Base-by-base conservation (phyloP, 1,140 invertebrate genomes). In the Nautilus pompilius region DNA sequence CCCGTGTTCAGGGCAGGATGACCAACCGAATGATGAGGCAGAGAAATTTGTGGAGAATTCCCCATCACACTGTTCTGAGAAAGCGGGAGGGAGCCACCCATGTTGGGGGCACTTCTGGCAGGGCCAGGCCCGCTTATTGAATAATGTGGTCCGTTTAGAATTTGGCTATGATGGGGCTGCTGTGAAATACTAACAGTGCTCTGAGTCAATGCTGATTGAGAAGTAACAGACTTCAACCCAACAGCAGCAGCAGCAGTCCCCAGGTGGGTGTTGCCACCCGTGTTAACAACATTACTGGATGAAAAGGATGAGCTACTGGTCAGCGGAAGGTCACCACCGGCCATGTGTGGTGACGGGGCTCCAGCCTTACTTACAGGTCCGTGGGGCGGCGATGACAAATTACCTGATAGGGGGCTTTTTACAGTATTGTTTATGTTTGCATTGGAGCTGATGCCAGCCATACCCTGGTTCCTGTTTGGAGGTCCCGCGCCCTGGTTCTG, bases 381-480 rank as follows among this genome's bases (percentile, higher is more conserved):
- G 60, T 68, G 72, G 46, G 70, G 69, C 45, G 72, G 72, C n/a
- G 74, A 73, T 58, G 73, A 68, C 36, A 72, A 66, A 65, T 56
- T 74, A 24, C 58, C 71, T 20, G 71, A 68, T 48, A 73, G 60
- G n/a, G 77, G 77, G 73, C 76, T 80, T 71, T 79, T 78, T 20
- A 74, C 73, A 58, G 67, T 69, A 65, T 73, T 79, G 24, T 68
- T 67, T 36, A 73, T 62, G 46, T 62, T 58, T 34, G 59, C 60
- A 65, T 56, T 66, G 49, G 49, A 60, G 67, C 62, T 60, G 53
- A 61, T 62, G 69, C 56, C 55, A 26, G 62, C 58, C 46, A 68
- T 59, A 32, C 41, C 49, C n/a, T 65, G 72, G 41, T 65, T 66
- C 53, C 58, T 58, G 53, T 57, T 60, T 28, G 55, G 56, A 15